phyloP scores from a whole-genome alignment of 2,888 invertebrate species.

The Scotopteryx bipunctaria region DNA sequence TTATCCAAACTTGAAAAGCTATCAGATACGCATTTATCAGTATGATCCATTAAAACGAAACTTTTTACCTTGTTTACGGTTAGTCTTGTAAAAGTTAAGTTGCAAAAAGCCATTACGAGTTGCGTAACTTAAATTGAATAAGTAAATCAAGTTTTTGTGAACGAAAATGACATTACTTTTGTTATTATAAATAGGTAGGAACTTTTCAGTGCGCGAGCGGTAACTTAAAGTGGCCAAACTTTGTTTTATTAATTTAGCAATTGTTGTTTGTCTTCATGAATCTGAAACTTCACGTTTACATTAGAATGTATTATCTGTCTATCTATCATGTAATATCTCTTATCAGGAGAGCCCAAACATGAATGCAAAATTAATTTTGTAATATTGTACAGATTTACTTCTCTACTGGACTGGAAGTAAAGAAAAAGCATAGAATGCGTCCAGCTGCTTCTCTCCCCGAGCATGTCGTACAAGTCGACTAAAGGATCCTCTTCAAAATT shows the following conservation, averaged over 20 bases:
- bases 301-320: no score
- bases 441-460: no score
- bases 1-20: no score
- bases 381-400: no score
- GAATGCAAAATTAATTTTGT: no score
- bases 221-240: constrained; percentile 4
- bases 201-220: constrained; percentile 26
- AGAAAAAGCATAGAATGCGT: no score
- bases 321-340: no score
- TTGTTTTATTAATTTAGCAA: constrained; percentile 16
- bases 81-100: constrained; percentile 31
- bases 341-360: no score
- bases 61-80: constrained; percentile 37
- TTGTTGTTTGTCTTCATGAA: background rate
- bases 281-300: background rate
- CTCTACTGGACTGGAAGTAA: no score
- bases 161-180: constrained; percentile 35
- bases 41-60: constrained; percentile 27
- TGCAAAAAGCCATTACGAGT: constrained; percentile 39
- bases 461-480: no score
- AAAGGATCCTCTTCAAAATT: no score
- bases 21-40: constrained; percentile 8
- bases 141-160: constrained; percentile 40
- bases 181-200: constrained; percentile 29
- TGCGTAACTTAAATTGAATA: constrained; percentile 40